Conservation (phyloP, 2,888 invertebrate species). For the Euproctis similis region DNA sequence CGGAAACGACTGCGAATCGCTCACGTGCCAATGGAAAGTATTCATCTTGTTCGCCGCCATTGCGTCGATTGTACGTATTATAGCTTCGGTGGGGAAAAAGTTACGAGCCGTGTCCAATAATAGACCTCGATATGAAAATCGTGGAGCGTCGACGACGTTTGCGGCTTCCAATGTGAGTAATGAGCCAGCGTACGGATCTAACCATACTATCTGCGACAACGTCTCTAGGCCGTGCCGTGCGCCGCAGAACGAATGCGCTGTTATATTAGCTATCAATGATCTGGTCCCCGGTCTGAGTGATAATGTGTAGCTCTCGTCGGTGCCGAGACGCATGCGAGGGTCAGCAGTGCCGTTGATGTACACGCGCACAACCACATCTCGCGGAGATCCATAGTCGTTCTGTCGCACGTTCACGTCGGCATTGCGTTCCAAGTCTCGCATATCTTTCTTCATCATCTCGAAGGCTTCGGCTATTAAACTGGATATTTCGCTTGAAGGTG, state of each 20-base stretch:
- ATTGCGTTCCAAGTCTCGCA: conserved; percentile 60
- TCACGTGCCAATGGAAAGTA: conserved; percentile 94
- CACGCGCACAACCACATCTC: conserved; percentile 67
- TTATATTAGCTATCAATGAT: conserved; percentile 76
- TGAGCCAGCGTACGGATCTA: conserved; percentile 79
- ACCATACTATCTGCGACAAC: conserved; percentile 87
- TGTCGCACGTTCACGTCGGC: conserved; percentile 36
- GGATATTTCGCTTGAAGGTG: conserved; percentile 50
- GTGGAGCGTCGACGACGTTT: conserved; percentile 84
- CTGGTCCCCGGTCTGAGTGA: conserved; percentile 67
- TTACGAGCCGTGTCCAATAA: conserved; percentile 94
- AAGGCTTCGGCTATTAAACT: conserved; percentile 69
- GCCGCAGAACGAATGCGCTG: conserved; percentile 83
- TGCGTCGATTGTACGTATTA: conserved; percentile 86
- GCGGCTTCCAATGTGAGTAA: conserved; percentile 80
- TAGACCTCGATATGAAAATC: conserved; percentile 86
- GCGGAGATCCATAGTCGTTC: conserved; percentile 44
- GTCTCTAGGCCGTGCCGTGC: conserved; percentile 87
- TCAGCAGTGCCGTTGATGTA: conserved; percentile 71
- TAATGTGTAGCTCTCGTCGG: conserved; percentile 86
- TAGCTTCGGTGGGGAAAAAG: conserved; percentile 84
- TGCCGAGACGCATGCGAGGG: conserved; percentile 77
- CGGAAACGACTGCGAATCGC: conserved; percentile 95
- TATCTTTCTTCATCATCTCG: conserved; percentile 64
- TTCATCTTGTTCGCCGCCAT: conserved; percentile 94